Conservation (phyloP, 53 echinoderm and acorn worm genomes). For the Patiria pectinifera region DNA sequence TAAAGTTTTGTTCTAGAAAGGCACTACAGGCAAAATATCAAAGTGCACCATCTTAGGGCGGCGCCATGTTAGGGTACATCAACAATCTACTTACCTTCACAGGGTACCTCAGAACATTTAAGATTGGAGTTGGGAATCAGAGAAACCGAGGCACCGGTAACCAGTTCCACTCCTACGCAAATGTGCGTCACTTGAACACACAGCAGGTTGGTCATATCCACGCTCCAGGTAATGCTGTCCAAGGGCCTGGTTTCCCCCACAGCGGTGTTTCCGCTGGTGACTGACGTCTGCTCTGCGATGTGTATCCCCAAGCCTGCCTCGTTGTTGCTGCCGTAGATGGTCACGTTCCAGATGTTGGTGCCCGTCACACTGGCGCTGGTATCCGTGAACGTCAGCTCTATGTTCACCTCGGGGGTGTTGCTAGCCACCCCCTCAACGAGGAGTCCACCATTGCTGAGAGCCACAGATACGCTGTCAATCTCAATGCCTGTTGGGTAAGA, state of each 20-base stretch:
- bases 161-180: conserved; percentile 12
- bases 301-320: conserved; percentile 41
- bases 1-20: too few species aligned
- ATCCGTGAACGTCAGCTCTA: conserved; percentile 29
- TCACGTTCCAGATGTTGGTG: conserved; percentile 79
- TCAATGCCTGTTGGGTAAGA: conserved; percentile 15
- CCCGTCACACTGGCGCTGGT: conserved; percentile 75
- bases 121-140: background rate
- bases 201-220: conserved; percentile 18
- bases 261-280: conserved; percentile 20
- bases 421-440: conserved; percentile 23
- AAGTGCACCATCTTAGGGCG: too few species aligned
- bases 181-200: conserved; percentile 5
- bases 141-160: background rate
- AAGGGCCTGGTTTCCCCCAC: background rate
- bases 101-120: background rate
- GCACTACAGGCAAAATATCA: too few species aligned
- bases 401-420: conserved; percentile 11
- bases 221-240: conserved; percentile 31
- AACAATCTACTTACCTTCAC: conserved; percentile 26
- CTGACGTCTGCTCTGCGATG: conserved; percentile 1
- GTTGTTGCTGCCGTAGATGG: conserved; percentile 68
- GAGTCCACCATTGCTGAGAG: background rate
- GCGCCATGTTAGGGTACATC: too few species aligned
- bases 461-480: background rate